Evolutionary conservation across 2,113 vertebrate species (phyloP), one percentile per base, ranked within the genome.

Genomic region (Hyaena hyaena): DNA sequence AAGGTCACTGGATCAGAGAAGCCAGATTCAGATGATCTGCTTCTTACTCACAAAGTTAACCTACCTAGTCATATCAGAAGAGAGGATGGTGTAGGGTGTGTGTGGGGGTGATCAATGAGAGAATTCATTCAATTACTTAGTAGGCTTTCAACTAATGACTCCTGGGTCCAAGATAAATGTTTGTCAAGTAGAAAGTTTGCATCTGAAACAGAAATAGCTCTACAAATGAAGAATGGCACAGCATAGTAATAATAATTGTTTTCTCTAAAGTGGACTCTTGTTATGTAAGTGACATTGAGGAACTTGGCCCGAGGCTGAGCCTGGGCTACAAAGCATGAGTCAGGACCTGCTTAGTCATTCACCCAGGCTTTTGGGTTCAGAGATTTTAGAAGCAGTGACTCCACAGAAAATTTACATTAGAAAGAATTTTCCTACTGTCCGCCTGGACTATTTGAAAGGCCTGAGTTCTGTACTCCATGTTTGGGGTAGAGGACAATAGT

Each of bases 221-320:
- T 77, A 76, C 33, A 33, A 55, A 61, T 45, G 48, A 76, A 17
- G 8, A 93, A 71, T 12, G 31, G n/a, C 16, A 2, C 9, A 12
- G 48, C 58, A 33, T 73, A 35, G 85, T n/a, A 87, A 79, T 53
- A 82, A 95, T 76, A 69, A 68, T 77, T 85, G 31, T 66, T 81
- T 95, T 82, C 66, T 89, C 66, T 58, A 43, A 74, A 90, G 43
- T 53, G 45, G 61, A 35, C 73, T 85, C 61, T 80, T 45, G 76
- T 90, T 94, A 88, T 69, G 16, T 50, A 87, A 97, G 82, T n/a
- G 68, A 69, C 3, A 4, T 74, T 65, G 83, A 74, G n/a, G 73
- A 50, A 81, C 53, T 48, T 74, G 66, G 73, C 92, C 53, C 68
- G 89, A 92, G 71, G 23, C 3, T 0, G 31, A 55, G 43, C 91